Evolutionary conservation across 2,797 vertebrate species (phyloP).

Genomic region (Kryptolebias ocellatus): DNA sequence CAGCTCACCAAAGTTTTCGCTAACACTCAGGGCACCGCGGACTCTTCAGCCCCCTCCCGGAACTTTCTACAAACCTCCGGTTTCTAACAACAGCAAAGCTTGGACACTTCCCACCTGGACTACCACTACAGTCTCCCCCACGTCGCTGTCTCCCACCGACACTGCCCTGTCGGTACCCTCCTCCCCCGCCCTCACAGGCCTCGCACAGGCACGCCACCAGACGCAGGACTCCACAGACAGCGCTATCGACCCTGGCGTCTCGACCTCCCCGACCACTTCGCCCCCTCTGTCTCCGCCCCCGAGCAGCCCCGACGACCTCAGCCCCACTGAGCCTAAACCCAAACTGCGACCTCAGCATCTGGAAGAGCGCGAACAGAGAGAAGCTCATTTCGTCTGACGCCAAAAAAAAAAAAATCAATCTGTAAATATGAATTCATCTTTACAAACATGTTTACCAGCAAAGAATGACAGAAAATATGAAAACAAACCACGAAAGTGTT

Average conservation of each 20-base stretch:
- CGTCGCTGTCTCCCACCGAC: slow-evolving; percentile 4
- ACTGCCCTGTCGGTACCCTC: slow-evolving; percentile 14
- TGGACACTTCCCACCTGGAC: slow-evolving; percentile 76
- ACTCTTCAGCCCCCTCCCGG: slow-evolving; percentile 92
- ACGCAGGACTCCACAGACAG: slow-evolving; percentile 73
- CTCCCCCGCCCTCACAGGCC: slow-evolving; percentile 43
- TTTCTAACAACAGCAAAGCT: slow-evolving; percentile 68
- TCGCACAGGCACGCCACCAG: slow-evolving; percentile 56
- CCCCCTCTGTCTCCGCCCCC: slow-evolving; percentile 76
- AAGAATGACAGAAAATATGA: slow-evolving; percentile 55
- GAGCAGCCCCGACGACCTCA: slow-evolving; percentile 80
- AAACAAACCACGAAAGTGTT: slow-evolving; percentile 77
- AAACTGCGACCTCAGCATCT: slow-evolving; percentile 86
- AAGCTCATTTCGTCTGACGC: slow-evolving; percentile 93
- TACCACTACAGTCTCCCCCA: slow-evolving; percentile 53
- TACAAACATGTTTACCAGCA: slow-evolving; percentile 64
- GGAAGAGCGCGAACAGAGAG: slow-evolving; percentile 91
- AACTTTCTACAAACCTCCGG: slow-evolving; percentile 93
- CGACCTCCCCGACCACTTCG: slow-evolving; percentile 54
- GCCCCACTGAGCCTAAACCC: slow-evolving; percentile 79
- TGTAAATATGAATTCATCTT: slow-evolving; percentile 71
- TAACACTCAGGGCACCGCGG: slow-evolving; percentile 85
- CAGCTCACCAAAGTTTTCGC: slow-evolving; percentile 58
- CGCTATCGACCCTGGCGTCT: slow-evolving; percentile 56
- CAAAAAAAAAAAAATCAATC: slow-evolving; percentile 43